Conservation (phyloP, 2,888 invertebrate species). For the Erebia aethiops region DNA sequence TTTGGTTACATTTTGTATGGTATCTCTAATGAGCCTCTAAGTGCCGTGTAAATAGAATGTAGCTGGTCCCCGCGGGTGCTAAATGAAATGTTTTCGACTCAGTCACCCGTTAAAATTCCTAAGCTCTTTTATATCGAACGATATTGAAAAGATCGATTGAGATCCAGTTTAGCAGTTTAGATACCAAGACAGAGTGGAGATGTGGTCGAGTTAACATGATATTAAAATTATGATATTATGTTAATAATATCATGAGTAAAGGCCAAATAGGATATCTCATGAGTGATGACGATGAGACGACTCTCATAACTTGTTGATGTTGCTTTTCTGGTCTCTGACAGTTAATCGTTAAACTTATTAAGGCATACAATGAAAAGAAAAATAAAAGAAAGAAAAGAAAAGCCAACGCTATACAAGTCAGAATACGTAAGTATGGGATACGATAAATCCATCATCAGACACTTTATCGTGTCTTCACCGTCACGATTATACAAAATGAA, state of each 20-base stretch:
- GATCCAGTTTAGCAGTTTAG: not conserved
- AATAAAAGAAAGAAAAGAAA: too few species aligned
- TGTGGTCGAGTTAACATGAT: too few species aligned
- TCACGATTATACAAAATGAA: not conserved
- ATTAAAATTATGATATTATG: too few species aligned
- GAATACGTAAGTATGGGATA: not conserved
- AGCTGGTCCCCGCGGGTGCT: slow-evolving; percentile 15
- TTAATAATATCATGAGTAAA: too few species aligned
- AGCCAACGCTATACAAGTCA: too few species aligned
- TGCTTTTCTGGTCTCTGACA: too few species aligned
- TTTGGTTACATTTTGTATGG: slow-evolving; percentile 1
- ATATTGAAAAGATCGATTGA: not conserved
- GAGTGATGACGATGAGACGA: too few species aligned
- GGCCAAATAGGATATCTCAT: too few species aligned
- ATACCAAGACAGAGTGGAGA: not conserved
- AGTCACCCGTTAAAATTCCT: slow-evolving; percentile 13
- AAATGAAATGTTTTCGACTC: slow-evolving; percentile 30
- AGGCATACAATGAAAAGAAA: too few species aligned
- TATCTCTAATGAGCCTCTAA: slow-evolving; percentile 5
- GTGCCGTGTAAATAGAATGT: slow-evolving; percentile 24
- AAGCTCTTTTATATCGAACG: not conserved
- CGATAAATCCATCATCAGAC: not conserved
- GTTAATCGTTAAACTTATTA: too few species aligned
- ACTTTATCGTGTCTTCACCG: slow-evolving; percentile 1
- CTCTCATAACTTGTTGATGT: too few species aligned